Percentiles rank a stretch among this genome's conserved stretches.
These are phyloP conservation scores for Gadus macrocephalus DNA, from an alignment of 2,113 vertebrate genomes.

Conservation along the genomic window DNA sequence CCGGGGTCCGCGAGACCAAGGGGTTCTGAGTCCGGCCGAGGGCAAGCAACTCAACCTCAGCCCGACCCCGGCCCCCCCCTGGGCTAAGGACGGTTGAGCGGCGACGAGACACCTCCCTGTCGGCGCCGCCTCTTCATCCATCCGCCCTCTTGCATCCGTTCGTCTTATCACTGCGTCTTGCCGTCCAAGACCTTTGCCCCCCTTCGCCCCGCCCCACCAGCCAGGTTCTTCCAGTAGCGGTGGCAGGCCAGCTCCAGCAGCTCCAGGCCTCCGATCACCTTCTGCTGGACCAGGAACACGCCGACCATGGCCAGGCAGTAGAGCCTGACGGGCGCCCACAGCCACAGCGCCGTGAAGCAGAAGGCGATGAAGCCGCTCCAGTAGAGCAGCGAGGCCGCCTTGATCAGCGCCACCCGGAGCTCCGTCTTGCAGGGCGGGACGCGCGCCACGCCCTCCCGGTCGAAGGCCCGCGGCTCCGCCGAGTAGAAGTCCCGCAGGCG, in stretches of 20 bases:
- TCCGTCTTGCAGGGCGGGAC: constrained; percentile 92
- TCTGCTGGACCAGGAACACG: constrained; percentile 80
- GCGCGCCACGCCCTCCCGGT: constrained; percentile 53
- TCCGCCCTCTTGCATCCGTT: too few relatives aligned
- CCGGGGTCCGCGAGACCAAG: too few relatives aligned
- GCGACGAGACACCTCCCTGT: neutral
- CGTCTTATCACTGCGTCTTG: too few relatives aligned
- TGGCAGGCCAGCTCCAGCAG: constrained; percentile 88
- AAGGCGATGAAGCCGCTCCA: constrained; percentile 82
- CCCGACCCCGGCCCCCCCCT: too few relatives aligned
- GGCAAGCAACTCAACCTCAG: too few relatives aligned
- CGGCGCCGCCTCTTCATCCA: neutral
- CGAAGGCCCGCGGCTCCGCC: constrained; percentile 71
- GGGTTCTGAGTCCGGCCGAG: neutral
- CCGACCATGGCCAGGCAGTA: constrained; percentile 74
- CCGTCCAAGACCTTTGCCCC: too few relatives aligned
- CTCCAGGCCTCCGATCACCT: constrained; percentile 86
- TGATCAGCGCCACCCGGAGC: constrained; percentile 80
- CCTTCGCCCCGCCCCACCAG: constrained; percentile 6
- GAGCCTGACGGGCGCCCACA: constrained; percentile 75
- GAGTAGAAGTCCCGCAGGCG: constrained; percentile 84
- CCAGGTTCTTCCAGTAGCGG: constrained; percentile 64
- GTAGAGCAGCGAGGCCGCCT: constrained; percentile 83
- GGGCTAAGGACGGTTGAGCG: too few relatives aligned
- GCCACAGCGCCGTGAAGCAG: constrained; percentile 74